Base-by-base conservation (phyloP, 2,113 vertebrate species). In the Cochlearius cochlearius region DNA sequence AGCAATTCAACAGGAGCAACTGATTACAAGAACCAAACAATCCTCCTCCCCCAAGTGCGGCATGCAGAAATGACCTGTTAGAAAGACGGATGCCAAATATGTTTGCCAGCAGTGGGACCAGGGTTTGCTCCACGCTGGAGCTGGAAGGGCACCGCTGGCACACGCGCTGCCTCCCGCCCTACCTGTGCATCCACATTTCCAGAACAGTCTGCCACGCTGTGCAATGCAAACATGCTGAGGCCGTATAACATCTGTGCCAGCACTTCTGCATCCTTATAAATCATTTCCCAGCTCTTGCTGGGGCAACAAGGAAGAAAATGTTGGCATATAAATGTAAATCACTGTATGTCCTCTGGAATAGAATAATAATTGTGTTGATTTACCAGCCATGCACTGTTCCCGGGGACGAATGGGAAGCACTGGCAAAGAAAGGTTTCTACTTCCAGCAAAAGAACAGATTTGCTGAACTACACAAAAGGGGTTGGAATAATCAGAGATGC, bases 281-380 rank as follows among this genome's bases (percentile, higher is more conserved):
- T 98, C 97, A 97, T 91, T 89, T 82, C 81, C 80, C 56, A 94
- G 94, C 96, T 97, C 97, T 98, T 98, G 69, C 96, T 97, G 97
- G 93, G 94, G 64, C 96, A 97, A 96, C 83, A 81, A 93, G 88
- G 86, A 97, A 94, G 88, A 88, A 95, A 97, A 88, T 67, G 78
- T 92, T 98, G 97, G 97, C 92, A 93, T 85, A 97, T 95, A 96
- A 97, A 96, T 95, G 96, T 96, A 98, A 98, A 97, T 98, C 96
- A 97, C 92, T 83, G 74, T 69, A 59, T 88, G 73, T 97, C 91
- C 90, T 98, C 88, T 98, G 96, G 96, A 98, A 97, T 43, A 96
- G 83, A 97, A 97, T 97, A 97, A 98, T 96, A 97, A 97, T 95
- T 77, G 86, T 92, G 60, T 94, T 96, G 94, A 98, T 98, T 98